Conservation (phyloP, 1,140 invertebrate species). For the Chelonus insularis region DNA sequence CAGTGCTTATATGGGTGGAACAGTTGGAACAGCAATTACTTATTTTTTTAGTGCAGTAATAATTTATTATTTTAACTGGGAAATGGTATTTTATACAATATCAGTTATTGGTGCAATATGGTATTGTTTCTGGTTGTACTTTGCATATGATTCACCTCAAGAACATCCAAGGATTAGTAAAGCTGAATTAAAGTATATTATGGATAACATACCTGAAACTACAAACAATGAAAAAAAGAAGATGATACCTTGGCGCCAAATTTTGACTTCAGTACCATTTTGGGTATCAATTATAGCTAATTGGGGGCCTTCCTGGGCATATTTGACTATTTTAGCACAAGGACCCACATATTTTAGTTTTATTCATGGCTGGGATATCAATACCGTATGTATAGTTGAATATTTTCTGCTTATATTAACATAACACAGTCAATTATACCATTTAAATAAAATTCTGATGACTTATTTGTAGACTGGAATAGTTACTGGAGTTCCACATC, state of each 20-base stretch:
- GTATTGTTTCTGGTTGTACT: conserved; percentile 65
- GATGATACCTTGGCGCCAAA: conserved; percentile 72
- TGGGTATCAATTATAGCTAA: conserved; percentile 79
- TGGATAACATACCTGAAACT: conserved; percentile 62
- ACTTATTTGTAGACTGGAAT: conserved; percentile 63
- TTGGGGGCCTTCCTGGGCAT: conserved; percentile 82
- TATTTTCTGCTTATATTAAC: background rate
- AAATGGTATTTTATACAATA: conserved; percentile 73
- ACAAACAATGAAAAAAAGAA: conserved; percentile 52
- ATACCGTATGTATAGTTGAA: conserved; percentile 66
- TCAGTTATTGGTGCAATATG: conserved; percentile 68
- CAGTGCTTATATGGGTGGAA: conserved; percentile 71
- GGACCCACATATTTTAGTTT: conserved; percentile 84
- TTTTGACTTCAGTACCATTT: conserved; percentile 73
- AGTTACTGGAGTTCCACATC: conserved; percentile 67
- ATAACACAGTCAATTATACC: no score
- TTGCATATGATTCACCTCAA: conserved; percentile 70
- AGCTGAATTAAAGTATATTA: conserved; percentile 68
- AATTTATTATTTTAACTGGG: conserved; percentile 71
- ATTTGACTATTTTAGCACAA: conserved; percentile 83
- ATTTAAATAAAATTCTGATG: no score
- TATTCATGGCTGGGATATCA: conserved; percentile 80
- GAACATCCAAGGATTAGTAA: conserved; percentile 75
- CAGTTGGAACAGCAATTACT: conserved; percentile 71
- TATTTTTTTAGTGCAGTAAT: conserved; percentile 72